Percentiles rank a stretch among this genome's conserved stretches.
phyloP scores from a whole-genome alignment of 2,113 vertebrate genomes.

The Neogale vison region DNA sequence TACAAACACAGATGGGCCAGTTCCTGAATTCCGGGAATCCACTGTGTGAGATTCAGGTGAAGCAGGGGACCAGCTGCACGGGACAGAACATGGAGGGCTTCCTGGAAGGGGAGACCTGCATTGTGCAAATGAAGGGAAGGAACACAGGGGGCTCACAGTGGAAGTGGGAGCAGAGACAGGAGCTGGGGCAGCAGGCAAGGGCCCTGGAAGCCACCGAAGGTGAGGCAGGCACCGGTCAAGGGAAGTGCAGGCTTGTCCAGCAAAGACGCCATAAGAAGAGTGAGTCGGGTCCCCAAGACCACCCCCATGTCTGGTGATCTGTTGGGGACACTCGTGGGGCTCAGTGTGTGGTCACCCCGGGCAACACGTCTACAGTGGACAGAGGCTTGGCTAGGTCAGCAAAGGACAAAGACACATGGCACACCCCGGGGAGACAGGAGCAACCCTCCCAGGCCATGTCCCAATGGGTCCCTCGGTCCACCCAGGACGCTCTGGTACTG shows the following conservation, averaged over 20 bases:
- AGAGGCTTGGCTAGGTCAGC: not conserved
- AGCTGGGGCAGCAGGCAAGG: not conserved
- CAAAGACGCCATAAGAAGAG: too few species aligned
- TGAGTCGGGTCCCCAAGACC: too few species aligned
- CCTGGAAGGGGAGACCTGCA: too few species aligned
- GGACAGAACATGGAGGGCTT: too few species aligned
- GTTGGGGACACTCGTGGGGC: too few species aligned
- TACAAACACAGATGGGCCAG: not conserved
- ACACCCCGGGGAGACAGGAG: accelerated
- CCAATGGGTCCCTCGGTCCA: too few species aligned
- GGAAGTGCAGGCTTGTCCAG: too few species aligned
- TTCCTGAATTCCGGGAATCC: not conserved
- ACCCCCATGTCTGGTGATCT: too few species aligned
- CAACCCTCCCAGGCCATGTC: too few species aligned
- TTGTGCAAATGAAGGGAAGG: too few species aligned
- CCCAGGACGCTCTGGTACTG: not conserved
- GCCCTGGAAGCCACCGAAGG: not conserved
- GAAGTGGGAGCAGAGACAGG: not conserved
- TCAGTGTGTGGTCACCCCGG: not conserved
- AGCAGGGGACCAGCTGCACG: too few species aligned
- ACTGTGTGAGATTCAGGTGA: too few species aligned
- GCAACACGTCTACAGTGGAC: not conserved
- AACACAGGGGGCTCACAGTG: accelerated
- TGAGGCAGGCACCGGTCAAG: not conserved
- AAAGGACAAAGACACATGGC: not conserved